Percentiles rank a stretch among this genome's conserved stretches.
These are phyloP conservation scores for Idaea straminata DNA, from an alignment of 2,888 invertebrate species.

Conservation along the genomic window DNA sequence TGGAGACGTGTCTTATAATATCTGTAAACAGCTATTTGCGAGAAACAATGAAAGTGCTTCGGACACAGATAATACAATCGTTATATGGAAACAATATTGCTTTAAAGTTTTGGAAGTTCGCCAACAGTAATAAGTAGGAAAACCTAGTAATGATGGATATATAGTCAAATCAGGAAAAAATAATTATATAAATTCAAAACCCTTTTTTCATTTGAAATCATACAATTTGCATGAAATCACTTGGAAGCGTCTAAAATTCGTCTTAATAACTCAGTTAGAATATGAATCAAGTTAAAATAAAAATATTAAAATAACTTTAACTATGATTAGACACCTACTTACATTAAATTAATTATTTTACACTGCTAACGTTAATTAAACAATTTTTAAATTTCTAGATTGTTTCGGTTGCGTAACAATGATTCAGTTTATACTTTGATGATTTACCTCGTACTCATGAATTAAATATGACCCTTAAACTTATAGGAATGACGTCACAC, in stretches of 20 bases:
- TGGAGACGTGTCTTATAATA: no score
- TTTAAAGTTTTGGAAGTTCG: neutral
- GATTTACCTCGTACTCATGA: neutral
- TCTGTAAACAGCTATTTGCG: no score
- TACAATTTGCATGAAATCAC: no score
- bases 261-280: no score
- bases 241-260: no score
- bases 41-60: neutral
- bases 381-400: no score
- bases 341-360: no score
- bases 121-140: neutral
- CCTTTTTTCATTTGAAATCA: no score
- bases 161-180: neutral
- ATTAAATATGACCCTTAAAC: neutral
- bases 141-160: neutral
- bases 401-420: neutral
- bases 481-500: slow-evolving; percentile 40
- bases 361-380: no score
- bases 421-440: neutral
- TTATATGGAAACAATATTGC: neutral
- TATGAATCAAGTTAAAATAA: no score
- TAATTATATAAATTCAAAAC: neutral
- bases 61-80: neutral
- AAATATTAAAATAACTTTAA: no score
- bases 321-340: no score